Percentiles rank a stretch among this genome's conserved stretches.
These are phyloP conservation scores for Dreissena polymorpha DNA, from an alignment of 1,140 invertebrate species.

Conservation along the genomic window DNA sequence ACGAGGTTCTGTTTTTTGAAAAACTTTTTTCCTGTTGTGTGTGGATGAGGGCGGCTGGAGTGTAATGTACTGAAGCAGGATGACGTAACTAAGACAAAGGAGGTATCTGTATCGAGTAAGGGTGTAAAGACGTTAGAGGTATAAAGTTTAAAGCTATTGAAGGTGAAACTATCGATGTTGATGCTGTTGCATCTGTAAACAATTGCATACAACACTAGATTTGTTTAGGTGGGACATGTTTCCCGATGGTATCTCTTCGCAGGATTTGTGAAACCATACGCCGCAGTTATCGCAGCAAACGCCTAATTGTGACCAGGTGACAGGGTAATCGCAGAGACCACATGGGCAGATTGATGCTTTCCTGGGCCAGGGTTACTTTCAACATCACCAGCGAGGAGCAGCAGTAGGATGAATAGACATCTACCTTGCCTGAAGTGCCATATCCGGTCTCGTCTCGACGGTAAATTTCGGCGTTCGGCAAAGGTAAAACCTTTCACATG, in stretches of 20 bases:
- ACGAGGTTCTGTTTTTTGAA: constrained; percentile 11
- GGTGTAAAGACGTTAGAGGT: too few species aligned
- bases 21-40: not conserved
- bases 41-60: not conserved
- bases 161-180: too few species aligned
- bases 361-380: not conserved
- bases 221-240: constrained; percentile 15
- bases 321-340: not conserved
- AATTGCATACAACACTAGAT: constrained; percentile 6
- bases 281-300: constrained; percentile 12
- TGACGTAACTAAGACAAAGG: too few species aligned
- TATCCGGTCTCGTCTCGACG: not conserved
- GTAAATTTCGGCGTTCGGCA: constrained; percentile 6
- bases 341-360: constrained; percentile 21
- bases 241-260: constrained; percentile 6
- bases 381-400: constrained; percentile 3
- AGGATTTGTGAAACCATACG: constrained; percentile 17
- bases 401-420: not conserved
- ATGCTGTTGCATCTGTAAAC: constrained; percentile 3
- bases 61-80: too few species aligned
- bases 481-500: not conserved
- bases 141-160: too few species aligned
- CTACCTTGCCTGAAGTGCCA: not conserved
- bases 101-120: too few species aligned
- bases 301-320: constrained; percentile 4